Evolutionary conservation across 2,888 invertebrate genomes (phyloP).

Genomic region (Hypomecis atomaria): DNA sequence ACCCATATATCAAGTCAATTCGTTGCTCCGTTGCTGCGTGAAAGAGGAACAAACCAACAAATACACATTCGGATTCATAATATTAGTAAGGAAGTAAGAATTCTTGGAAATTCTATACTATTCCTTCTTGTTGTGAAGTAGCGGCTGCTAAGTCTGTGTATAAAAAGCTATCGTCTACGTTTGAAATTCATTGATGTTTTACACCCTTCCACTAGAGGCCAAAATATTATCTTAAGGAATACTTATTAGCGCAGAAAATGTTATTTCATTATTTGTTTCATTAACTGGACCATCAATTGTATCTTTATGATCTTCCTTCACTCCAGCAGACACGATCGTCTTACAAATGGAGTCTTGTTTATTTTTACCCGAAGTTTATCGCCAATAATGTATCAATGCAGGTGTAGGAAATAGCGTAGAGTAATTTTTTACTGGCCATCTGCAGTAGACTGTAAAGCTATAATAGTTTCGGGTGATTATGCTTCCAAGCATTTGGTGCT

Average conservation of each 20-base stretch:
- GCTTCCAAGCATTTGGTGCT: slow-evolving; percentile 6
- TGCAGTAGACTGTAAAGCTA: slow-evolving; percentile 13
- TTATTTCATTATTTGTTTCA: slow-evolving; percentile 17
- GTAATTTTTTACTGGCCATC: slow-evolving; percentile 25
- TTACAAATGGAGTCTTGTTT: slow-evolving; percentile 26
- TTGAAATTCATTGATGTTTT: slow-evolving; percentile 19
- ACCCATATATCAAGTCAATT: too few species aligned
- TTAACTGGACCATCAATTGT: slow-evolving; percentile 5
- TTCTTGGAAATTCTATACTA: background rate
- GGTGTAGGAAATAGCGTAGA: slow-evolving; percentile 22
- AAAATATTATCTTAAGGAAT: background rate
- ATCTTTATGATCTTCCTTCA: slow-evolving; percentile 23
- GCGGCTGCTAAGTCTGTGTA: slow-evolving; percentile 1
- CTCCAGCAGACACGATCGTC: background rate
- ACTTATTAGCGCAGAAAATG: slow-evolving; percentile 1
- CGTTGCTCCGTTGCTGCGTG: too few species aligned
- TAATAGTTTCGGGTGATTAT: slow-evolving; percentile 14
- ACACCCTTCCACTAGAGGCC: slow-evolving; percentile 6
- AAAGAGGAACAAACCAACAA: too few species aligned
- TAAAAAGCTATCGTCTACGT: slow-evolving; percentile 2
- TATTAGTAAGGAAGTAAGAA: too few species aligned
- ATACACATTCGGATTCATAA: too few species aligned
- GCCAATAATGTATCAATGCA: slow-evolving; percentile 26
- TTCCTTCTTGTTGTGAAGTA: background rate
- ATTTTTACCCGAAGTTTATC: slow-evolving; percentile 25